These are phyloP conservation scores for Coregonus suidteri DNA, from an alignment of 2,797 vertebrate species.

Conservation along the genomic window DNA sequence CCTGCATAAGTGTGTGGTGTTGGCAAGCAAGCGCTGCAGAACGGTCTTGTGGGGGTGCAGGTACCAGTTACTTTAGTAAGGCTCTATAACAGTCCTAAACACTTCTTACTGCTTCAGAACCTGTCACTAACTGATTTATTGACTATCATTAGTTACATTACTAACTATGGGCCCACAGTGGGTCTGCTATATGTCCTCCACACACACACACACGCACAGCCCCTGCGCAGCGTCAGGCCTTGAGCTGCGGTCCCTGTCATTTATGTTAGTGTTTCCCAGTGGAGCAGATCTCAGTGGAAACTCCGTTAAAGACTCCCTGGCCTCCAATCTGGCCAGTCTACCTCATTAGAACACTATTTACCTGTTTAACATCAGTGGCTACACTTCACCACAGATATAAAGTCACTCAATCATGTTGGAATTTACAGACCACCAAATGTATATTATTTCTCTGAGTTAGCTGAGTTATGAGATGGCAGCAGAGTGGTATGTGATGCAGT, in stretches of 20 bases:
- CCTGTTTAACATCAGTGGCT: conserved; percentile 54
- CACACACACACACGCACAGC: conserved; percentile 20
- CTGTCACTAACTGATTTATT: conserved; percentile 63
- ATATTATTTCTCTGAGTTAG: conserved; percentile 51
- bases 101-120: conserved; percentile 41
- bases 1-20: background rate
- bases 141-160: conserved; percentile 53
- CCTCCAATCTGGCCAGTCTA: conserved; percentile 60
- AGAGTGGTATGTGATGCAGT: conserved; percentile 45
- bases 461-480: conserved; percentile 26
- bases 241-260: conserved; percentile 40
- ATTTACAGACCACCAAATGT: conserved; percentile 60
- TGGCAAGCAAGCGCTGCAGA: background rate
- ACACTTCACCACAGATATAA: conserved; percentile 58
- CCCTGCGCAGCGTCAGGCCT: background rate
- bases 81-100: conserved; percentile 25
- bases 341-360: conserved; percentile 74
- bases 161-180: conserved; percentile 29
- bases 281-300: conserved; percentile 56
- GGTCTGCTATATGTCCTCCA: conserved; percentile 51
- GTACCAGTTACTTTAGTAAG: conserved; percentile 38
- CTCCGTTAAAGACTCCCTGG: conserved; percentile 44
- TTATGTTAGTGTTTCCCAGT: conserved; percentile 57
- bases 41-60: background rate
- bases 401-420: conserved; percentile 59